Base-by-base conservation (phyloP, 1,140 invertebrate genomes). In the Cardiocondyla obscurior region DNA sequence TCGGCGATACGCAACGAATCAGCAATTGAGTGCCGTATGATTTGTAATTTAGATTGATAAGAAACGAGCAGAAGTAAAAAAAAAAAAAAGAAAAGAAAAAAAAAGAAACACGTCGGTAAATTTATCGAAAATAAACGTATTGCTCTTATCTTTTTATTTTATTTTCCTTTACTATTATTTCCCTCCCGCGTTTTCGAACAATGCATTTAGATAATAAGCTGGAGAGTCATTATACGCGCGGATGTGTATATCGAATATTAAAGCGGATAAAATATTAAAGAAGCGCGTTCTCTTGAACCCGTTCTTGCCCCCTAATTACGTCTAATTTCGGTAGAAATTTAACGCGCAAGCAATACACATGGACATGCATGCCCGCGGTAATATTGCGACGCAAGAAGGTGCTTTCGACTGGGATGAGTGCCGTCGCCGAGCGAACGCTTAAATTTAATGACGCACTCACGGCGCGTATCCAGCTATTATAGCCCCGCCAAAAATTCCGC, bases 241-340 rank as follows among this genome's bases (percentile, higher is more conserved):
- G 19, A 57, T 16, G 33, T 28, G 19, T 30, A 28, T 25, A 44
- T 14, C 16, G 14, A 16, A 64, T 33, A 62, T 64, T 64, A 64
- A 49, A 76, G 58, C 42, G 25, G 58, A 49, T 36, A 33, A 46
- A 49, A 12, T 64, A 64, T 76, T 76, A 62, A 76, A 76, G 39
- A 4, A 5, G 12, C 55, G 36, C 22, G 16, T 12, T 25, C 10
- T 25, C 19, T 60, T 28, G 30, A 30, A 39, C 25, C 5, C 22
- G 33, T 6, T 7, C 6, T 33, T 25, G 36, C 6, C 16, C 22
- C 10, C 19, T 58, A 73, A 73, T 74, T 46, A 16, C 39, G 28
- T 8, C 25, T 49, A 46, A 19, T 76, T 76, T 33, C 12, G 55
- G 25, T 14, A 12, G 12, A 76, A 76, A 49, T 49, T 46, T 76